A percentile compares a stretch with the other conserved stretches of the same genome.
Evolutionary conservation across 2,888 invertebrate species (phyloP).

Genomic region (Oxytorus armatus): DNA sequence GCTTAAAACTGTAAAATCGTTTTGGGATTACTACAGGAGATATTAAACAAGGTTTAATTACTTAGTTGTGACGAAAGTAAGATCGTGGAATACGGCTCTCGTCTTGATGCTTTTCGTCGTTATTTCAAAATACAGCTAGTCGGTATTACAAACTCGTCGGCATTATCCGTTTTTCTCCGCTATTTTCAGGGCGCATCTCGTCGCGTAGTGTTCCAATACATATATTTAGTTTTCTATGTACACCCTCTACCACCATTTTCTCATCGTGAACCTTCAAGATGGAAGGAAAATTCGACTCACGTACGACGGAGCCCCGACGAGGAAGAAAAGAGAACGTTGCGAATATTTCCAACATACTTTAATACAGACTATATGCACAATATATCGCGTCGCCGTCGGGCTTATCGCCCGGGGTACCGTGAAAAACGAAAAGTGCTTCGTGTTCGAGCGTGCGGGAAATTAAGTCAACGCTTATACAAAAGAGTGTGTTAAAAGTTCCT

Average conservation of each 20-base stretch:
- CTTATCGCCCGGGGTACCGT: conserved; percentile 39
- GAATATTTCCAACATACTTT: conserved; percentile 62
- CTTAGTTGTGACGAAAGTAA: too few relatives aligned
- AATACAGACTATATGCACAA: conserved; percentile 46
- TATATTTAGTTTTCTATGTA: conserved; percentile 1
- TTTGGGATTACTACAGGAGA: too few relatives aligned
- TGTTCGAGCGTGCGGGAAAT: conserved; percentile 42
- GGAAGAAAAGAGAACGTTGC: conserved; percentile 45
- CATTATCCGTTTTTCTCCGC: conserved; percentile 1
- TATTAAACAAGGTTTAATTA: too few relatives aligned
- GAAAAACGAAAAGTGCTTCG: conserved; percentile 27
- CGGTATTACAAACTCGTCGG: too few relatives aligned
- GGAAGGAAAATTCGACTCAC: conserved; percentile 56
- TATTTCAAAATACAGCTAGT: too few relatives aligned
- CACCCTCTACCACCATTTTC: conserved; percentile 16
- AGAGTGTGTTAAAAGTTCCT: conserved; percentile 28
- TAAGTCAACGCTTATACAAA: conserved; percentile 35
- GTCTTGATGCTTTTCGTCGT: conserved; percentile 5
- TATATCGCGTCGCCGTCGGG: conserved; percentile 50
- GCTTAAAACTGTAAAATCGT: too few relatives aligned
- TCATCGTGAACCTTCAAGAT: conserved; percentile 15
- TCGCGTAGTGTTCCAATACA: conserved; percentile 10
- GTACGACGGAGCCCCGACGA: conserved; percentile 41
- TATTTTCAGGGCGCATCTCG: conserved; percentile 44
- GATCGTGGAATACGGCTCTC: too few relatives aligned